Conservation (phyloP, 2,888 invertebrate species). For the Sminthurides aquaticus region DNA sequence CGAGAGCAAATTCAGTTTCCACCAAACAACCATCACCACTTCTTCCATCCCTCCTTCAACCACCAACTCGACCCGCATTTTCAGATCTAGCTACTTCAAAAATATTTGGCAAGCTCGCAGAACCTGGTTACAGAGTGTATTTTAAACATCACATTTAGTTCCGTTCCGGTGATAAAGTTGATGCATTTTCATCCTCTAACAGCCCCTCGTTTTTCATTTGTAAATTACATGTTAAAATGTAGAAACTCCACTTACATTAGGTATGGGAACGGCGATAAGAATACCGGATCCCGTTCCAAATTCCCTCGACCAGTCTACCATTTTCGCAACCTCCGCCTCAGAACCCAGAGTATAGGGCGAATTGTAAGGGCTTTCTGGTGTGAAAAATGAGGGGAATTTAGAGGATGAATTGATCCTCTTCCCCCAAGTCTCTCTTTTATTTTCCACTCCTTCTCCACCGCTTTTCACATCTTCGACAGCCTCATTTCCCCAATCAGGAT, state of each 20-base stretch:
- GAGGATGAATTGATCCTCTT: conserved; percentile 5
- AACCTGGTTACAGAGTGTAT: no score
- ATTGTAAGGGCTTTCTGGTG: conserved; percentile 61
- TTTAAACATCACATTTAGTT: no score
- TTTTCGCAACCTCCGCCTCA: conserved; percentile 62
- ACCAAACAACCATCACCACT: neutral
- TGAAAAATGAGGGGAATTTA: conserved; percentile 92
- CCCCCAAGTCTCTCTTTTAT: conserved; percentile 2
- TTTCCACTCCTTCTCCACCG: neutral
- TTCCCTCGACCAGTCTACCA: conserved; percentile 55
- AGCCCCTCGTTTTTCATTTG: neutral
- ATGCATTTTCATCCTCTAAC: no score
- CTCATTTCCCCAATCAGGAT: conserved; percentile 3
- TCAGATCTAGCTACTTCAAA: no score
- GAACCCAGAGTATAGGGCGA: conserved; percentile 63
- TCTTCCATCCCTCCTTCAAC: no score
- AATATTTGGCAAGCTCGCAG: no score
- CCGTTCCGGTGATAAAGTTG: no score
- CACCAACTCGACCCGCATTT: no score
- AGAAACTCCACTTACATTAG: conserved; percentile 51
- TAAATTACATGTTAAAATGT: neutral
- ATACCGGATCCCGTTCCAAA: conserved; percentile 63
- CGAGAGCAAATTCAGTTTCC: conserved; percentile 14
- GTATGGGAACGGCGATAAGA: conserved; percentile 85
- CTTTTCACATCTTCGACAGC: neutral